phyloP scores from a whole-genome alignment of 2,113 vertebrate species.

The Sebastes fasciatus region DNA sequence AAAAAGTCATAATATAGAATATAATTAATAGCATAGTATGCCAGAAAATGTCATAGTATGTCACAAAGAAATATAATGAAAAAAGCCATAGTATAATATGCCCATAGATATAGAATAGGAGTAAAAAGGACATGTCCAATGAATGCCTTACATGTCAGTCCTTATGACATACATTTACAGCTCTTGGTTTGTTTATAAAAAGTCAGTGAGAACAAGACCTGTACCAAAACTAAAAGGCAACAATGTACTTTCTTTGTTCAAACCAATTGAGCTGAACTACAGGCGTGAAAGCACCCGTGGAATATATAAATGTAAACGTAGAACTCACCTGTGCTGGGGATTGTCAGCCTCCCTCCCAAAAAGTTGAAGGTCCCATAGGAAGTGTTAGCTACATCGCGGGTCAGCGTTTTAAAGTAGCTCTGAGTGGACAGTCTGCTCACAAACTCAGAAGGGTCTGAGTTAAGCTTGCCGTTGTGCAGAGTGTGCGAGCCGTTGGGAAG shows the following conservation, averaged over 20 bases:
- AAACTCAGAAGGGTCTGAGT: conserved; percentile 88
- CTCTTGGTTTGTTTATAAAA: neutral
- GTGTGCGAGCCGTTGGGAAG: conserved; percentile 93
- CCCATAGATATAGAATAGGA: neutral
- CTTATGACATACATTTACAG: neutral
- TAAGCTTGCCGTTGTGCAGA: conserved; percentile 92
- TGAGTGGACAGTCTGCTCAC: conserved; percentile 93
- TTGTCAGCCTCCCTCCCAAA: conserved; percentile 94
- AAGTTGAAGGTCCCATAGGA: conserved; percentile 99
- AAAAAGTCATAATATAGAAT: too few species aligned
- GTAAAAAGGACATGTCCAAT: neutral
- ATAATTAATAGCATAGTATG: neutral
- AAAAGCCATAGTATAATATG: neutral
- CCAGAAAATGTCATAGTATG: neutral
- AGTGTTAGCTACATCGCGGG: conserved; percentile 91
- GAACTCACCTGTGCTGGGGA: conserved; percentile 93
- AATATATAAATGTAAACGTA: neutral
- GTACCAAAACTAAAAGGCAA: neutral
- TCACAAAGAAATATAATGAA: neutral
- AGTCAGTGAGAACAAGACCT: neutral
- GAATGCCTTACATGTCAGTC: neutral
- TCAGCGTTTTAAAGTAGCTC: conserved; percentile 95
- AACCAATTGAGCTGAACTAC: neutral
- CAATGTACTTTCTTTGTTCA: neutral
- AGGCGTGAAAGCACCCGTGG: neutral